Evolutionary conservation across 2,113 vertebrate species (phyloP).

Genomic region (Chamaea fasciata): DNA sequence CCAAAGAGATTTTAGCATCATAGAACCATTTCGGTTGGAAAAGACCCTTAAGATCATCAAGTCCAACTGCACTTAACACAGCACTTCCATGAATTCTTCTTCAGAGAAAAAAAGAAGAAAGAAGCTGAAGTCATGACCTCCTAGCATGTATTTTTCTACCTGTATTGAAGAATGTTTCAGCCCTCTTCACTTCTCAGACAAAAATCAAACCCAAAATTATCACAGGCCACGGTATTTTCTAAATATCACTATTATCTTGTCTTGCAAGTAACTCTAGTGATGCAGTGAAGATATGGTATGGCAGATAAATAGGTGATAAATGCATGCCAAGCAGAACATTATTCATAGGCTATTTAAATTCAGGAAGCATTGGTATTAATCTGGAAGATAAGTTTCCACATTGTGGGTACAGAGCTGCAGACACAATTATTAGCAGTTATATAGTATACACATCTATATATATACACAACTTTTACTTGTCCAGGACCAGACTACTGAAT

Average conservation of each 20-base stretch:
- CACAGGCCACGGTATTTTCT: neutral
- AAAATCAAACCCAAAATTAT: neutral
- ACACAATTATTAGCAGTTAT: neutral
- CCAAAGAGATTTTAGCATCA: neutral
- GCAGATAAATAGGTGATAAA: neutral
- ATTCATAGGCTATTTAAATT: neutral
- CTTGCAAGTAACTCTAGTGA: neutral
- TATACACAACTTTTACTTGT: neutral
- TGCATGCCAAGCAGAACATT: neutral
- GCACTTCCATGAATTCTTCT: neutral
- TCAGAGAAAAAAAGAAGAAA: neutral
- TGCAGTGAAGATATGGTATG: neutral
- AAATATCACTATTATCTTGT: neutral
- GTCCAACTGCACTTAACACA: neutral
- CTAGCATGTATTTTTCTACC: neutral
- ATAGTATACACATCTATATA: neutral
- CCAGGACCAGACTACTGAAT: neutral
- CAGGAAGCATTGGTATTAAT: neutral
- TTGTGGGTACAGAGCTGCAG: neutral
- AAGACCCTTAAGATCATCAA: neutral
- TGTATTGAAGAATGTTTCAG: neutral
- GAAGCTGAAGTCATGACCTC: neutral
- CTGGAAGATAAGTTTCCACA: neutral
- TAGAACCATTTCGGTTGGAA: neutral
- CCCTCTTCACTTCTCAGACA: neutral